phyloP scores from a whole-genome alignment of 2,888 invertebrate genomes.

The Phaedon cochleariae region DNA sequence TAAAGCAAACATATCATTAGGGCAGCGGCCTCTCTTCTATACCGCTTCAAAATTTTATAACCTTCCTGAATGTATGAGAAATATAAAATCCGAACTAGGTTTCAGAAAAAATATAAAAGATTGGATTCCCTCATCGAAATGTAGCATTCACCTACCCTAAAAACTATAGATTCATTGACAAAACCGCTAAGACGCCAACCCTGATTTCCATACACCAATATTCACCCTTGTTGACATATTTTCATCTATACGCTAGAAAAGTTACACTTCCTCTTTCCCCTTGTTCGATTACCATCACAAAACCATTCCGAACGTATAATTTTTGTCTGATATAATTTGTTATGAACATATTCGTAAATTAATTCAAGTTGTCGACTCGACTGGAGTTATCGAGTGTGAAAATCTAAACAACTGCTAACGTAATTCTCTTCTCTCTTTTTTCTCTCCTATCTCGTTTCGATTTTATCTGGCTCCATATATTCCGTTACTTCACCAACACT shows the following conservation, averaged over 20 bases:
- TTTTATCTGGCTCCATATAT: conserved; percentile 1
- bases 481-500: conserved; percentile 32
- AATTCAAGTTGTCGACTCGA: conserved; percentile 42
- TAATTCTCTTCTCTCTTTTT: conserved; percentile 38
- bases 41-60: too few relatives aligned
- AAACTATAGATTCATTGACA: too few relatives aligned
- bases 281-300: conserved; percentile 24
- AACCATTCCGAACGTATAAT: conserved; percentile 19
- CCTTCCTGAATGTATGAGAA: too few relatives aligned
- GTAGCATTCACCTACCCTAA: too few relatives aligned
- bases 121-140: too few relatives aligned
- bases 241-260: not conserved
- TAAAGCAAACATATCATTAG: too few relatives aligned
- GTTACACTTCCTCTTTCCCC: not conserved
- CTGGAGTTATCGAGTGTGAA: conserved; percentile 40
- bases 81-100: too few relatives aligned
- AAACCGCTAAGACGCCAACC: too few relatives aligned
- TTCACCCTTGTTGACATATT: not conserved
- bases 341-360: conserved; percentile 47
- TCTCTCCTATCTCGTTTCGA: conserved; percentile 25
- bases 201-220: too few relatives aligned
- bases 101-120: too few relatives aligned
- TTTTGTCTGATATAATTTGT: conserved; percentile 44
- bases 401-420: conserved; percentile 37
- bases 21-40: too few relatives aligned